phyloP scores from a whole-genome alignment of 2,888 invertebrate genomes.

The Poecilus cupreus region DNA sequence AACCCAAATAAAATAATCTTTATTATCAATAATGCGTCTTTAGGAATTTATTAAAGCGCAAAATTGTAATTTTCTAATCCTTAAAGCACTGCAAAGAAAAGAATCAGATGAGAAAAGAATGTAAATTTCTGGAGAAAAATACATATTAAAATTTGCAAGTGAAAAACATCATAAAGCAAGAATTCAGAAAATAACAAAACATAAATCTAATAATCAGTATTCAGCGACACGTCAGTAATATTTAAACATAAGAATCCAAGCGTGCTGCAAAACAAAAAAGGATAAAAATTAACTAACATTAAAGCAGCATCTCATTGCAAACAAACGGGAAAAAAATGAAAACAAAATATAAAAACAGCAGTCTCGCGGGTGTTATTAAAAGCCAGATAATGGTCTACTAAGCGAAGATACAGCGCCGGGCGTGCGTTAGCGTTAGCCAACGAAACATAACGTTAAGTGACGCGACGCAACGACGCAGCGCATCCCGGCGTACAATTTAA shows the following conservation, averaged over 20 bases:
- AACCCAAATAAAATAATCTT: too few relatives aligned
- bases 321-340: slow-evolving; percentile 43
- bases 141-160: neutral
- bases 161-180: neutral
- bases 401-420: slow-evolving; percentile 42
- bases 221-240: slow-evolving; percentile 33
- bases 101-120: too few relatives aligned
- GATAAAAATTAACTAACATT: slow-evolving; percentile 44
- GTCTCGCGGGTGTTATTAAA: slow-evolving; percentile 49
- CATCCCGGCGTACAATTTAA: slow-evolving; percentile 29
- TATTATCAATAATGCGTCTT: too few relatives aligned
- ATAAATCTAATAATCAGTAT: slow-evolving; percentile 35
- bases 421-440: slow-evolving; percentile 12
- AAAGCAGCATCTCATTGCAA: slow-evolving; percentile 43
- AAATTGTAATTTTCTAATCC: too few relatives aligned
- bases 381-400: slow-evolving; percentile 53
- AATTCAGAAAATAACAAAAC: slow-evolving; percentile 5
- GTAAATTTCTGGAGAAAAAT: neutral
- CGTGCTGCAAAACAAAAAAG: slow-evolving; percentile 41
- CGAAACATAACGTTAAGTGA: slow-evolving; percentile 18
- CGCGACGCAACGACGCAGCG: neutral
- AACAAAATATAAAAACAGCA: slow-evolving; percentile 50
- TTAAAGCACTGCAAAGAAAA: too few relatives aligned
- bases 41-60: too few relatives aligned
- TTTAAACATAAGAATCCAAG: slow-evolving; percentile 47